Conservation (phyloP, 2,113 vertebrate genomes). For the Leiothrix lutea region DNA sequence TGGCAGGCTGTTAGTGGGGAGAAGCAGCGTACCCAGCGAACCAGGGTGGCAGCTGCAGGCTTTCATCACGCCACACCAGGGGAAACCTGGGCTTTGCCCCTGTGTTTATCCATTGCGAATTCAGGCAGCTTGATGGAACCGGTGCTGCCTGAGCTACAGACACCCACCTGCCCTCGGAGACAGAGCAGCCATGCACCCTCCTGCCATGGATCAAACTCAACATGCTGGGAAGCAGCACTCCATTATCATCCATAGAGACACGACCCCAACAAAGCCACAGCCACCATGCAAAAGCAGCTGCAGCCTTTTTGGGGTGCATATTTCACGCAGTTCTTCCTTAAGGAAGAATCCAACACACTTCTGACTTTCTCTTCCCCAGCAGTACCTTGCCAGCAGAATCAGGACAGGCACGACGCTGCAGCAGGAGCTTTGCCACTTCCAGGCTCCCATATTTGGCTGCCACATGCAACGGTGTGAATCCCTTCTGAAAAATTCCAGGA, state of each 20-base stretch:
- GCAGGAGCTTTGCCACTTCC: slow-evolving; percentile 92
- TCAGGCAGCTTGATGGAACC: neutral
- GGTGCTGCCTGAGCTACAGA: neutral
- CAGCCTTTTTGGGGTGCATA: fast-evolving
- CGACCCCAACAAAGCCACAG: neutral
- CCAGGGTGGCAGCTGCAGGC: neutral
- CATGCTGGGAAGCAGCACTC: neutral
- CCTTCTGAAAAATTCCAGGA: slow-evolving; percentile 81
- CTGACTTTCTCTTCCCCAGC: neutral
- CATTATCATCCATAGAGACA: neutral
- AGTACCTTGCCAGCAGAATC: slow-evolving; percentile 93
- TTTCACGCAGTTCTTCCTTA: neutral
- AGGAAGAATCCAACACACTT: neutral
- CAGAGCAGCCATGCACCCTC: neutral
- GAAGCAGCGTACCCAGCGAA: neutral
- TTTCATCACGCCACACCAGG: fast-evolving
- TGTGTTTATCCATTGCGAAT: fast-evolving
- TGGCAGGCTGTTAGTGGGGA: neutral
- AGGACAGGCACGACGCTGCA: slow-evolving; percentile 85
- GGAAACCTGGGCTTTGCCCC: neutral
- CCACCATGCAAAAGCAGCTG: neutral
- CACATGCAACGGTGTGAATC: slow-evolving; percentile 94
- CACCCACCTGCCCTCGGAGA: neutral
- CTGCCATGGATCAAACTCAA: neutral
- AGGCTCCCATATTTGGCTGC: slow-evolving; percentile 95